Percentiles rank a stretch among this genome's conserved stretches.
These are phyloP conservation scores for Calcarius ornatus DNA, from an alignment of 2,113 vertebrate species.

Conservation along the genomic window DNA sequence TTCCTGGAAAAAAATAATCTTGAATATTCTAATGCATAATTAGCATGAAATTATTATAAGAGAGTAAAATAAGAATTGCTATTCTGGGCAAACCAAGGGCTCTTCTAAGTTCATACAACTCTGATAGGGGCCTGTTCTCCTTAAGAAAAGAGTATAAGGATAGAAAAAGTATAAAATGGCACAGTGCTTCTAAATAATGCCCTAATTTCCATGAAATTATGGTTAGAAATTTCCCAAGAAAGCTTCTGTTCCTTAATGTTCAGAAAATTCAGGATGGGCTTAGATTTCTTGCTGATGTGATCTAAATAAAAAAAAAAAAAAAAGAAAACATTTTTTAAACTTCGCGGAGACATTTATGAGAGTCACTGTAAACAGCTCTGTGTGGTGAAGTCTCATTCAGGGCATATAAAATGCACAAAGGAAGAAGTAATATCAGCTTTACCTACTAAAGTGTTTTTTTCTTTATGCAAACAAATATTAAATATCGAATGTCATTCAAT, in stretches of 20 bases:
- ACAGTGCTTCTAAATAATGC: not conserved
- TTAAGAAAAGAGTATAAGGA: not conserved
- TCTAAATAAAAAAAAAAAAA: not conserved
- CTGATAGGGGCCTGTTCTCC: not conserved
- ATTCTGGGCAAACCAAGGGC: constrained; percentile 15
- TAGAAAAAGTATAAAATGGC: not conserved
- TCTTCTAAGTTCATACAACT: constrained; percentile 4
- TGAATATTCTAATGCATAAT: constrained; percentile 24
- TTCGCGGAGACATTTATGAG: not conserved
- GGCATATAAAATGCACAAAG: not conserved
- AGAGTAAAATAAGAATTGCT: constrained; percentile 28
- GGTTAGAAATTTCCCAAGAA: not conserved
- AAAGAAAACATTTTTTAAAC: not conserved
- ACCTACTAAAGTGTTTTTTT: not conserved
- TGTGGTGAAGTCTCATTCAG: not conserved
- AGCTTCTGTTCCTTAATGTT: not conserved
- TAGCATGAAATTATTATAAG: constrained; percentile 19
- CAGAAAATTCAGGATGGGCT: not conserved
- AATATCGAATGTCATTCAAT: not conserved
- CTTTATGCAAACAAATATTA: not conserved
- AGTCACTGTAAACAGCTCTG: not conserved
- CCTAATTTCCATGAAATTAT: not conserved
- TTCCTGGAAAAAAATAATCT: not conserved
- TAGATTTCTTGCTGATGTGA: not conserved
- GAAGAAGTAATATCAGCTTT: not conserved